Base-by-base conservation (phyloP, 2,113 vertebrate species). In the Excalfactoria chinensis region DNA sequence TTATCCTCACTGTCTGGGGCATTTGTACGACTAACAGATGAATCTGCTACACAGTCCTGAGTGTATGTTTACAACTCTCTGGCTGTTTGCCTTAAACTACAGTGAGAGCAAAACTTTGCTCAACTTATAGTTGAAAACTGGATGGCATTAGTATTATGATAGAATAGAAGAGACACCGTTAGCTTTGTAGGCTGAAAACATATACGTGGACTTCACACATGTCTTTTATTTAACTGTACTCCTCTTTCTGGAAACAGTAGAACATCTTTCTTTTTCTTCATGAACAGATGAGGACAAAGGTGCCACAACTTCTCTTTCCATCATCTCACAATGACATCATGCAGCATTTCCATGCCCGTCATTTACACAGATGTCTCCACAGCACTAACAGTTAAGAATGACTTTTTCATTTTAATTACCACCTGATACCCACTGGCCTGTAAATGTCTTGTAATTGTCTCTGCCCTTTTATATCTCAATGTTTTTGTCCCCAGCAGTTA, bases 121-220 rank as follows among this genome's bases (percentile, higher is more conserved):
- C 14, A 49, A 8, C 43, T 85, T 53, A 35, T 41, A 66, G 18
- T 20, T 73, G 21, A 88, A 49, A 59, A 67, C 70, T 86, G 23
- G 41, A 44, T 37, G 9, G 4, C 43, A 13, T 41, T 55, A 41
- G 7, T 8, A 25, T 80, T 62, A 43, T 58, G 6, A 20, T 18
- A 56, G 8, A 1, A 0, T 22, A 18, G 25, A 53, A 58, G 5
- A 60, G 4, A 4, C 4, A 63, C 14, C n/a, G 8, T 2, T 51
- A 48, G 51, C 48, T 56, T 21, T 35, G 17, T 9, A 7, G 20
- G 4, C 4, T 56, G 30, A 79, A 93, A 93, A 25, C 2, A 15
- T 9, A 6, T 26, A 15, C 8, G 5, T n/a, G 69, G 9, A 28
- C 20, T 48, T 76, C 63, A 56, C 6, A 20, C 63, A 56, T 5